Conservation (phyloP, 2,797 vertebrate species). For the Lophotriccus pileatus region DNA sequence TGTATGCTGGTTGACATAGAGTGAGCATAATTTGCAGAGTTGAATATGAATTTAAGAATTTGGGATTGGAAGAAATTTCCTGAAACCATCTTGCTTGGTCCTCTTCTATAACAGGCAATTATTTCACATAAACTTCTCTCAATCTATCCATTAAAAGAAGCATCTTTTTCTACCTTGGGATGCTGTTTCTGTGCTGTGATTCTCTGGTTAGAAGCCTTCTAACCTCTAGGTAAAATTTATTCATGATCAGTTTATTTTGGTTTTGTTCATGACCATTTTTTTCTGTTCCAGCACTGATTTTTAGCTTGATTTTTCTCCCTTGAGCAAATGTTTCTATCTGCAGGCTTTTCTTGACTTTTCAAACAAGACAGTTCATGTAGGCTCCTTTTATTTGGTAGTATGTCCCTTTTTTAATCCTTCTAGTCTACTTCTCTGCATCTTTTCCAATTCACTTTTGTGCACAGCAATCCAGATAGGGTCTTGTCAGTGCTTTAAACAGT, state of each 20-base stretch:
- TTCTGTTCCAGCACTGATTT: neutral
- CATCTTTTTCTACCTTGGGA: neutral
- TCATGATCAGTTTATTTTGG: neutral
- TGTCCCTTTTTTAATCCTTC: neutral
- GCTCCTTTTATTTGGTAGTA: neutral
- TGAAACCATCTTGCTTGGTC: neutral
- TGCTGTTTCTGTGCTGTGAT: neutral
- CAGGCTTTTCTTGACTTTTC: neutral
- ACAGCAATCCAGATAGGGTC: neutral
- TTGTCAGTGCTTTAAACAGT: neutral
- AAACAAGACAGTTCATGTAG: neutral
- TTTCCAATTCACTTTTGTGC: neutral
- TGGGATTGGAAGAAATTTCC: neutral
- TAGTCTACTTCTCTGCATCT: neutral
- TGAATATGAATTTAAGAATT: neutral
- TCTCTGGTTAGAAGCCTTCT: neutral
- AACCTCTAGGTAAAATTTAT: neutral
- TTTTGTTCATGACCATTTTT: neutral
- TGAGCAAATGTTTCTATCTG: neutral
- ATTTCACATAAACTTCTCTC: neutral
- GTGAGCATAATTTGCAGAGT: neutral
- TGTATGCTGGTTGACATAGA: neutral
- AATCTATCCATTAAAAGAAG: neutral
- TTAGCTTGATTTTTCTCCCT: neutral
- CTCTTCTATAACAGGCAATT: neutral